These are phyloP conservation scores for Argyresthia albistria DNA, from an alignment of 2,888 invertebrate species.

Conservation along the genomic window DNA sequence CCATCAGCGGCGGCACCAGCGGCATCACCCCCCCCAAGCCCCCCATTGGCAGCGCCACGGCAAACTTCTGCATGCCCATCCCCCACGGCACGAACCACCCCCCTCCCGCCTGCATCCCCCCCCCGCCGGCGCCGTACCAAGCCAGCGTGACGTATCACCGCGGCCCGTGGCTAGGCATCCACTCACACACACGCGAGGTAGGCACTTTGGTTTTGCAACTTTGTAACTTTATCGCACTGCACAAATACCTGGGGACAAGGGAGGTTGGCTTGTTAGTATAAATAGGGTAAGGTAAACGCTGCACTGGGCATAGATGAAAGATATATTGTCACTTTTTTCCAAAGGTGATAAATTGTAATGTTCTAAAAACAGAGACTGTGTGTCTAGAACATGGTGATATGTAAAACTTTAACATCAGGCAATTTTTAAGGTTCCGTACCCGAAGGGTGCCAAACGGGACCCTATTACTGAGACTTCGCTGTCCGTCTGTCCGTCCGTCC, in stretches of 20 bases:
- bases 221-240: conserved; percentile 16
- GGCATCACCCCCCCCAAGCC: conserved; percentile 41
- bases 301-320: too few species aligned
- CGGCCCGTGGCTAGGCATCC: conserved; percentile 23
- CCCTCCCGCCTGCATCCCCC: conserved; percentile 62
- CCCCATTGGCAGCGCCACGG: conserved; percentile 63
- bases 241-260: conserved; percentile 39
- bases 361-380: too few species aligned
- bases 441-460: too few species aligned
- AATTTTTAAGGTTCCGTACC: too few species aligned
- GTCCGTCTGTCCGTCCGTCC: too few species aligned
- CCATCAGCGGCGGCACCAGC: conserved; percentile 52
- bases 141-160: conserved; percentile 28
- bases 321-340: too few species aligned
- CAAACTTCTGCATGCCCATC: conserved; percentile 57
- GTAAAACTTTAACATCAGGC: too few species aligned
- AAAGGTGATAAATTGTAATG: too few species aligned
- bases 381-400: too few species aligned
- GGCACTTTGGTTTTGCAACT: conserved; percentile 21
- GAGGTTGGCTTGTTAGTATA: neutral
- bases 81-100: conserved; percentile 62
- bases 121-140: conserved; percentile 62
- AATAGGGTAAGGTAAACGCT: too few species aligned
- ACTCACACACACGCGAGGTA: conserved; percentile 23
- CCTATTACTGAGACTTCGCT: too few species aligned